These are phyloP conservation scores for Grapholita molesta DNA, from an alignment of 1,140 invertebrate genomes.

Conservation along the genomic window DNA sequence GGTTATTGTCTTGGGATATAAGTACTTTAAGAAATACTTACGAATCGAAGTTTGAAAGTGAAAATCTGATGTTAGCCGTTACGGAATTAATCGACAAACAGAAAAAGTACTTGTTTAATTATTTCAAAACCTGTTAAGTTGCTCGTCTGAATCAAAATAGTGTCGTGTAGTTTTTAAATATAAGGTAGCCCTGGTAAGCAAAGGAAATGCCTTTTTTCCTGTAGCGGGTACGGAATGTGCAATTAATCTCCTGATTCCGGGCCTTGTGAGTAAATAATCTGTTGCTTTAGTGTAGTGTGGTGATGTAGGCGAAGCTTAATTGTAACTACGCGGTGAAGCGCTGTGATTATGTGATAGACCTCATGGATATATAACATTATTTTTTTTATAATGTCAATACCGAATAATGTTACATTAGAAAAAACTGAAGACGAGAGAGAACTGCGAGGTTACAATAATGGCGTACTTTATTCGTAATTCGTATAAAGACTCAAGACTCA, in stretches of 20 bases:
- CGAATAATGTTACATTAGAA: too few relatives aligned
- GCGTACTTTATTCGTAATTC: too few relatives aligned
- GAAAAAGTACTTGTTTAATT: too few relatives aligned
- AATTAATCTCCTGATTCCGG: constrained; percentile 15
- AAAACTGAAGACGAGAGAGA: too few relatives aligned
- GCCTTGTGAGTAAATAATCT: constrained; percentile 14
- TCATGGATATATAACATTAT: not conserved
- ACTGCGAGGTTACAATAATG: too few relatives aligned
- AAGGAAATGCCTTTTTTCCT: constrained; percentile 21
- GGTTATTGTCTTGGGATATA: not conserved
- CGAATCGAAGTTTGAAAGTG: too few relatives aligned
- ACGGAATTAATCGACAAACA: too few relatives aligned
- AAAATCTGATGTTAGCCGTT: too few relatives aligned
- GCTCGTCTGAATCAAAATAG: not conserved
- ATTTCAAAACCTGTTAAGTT: not conserved
- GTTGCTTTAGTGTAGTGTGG: constrained; percentile 11
- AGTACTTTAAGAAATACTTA: too few relatives aligned
- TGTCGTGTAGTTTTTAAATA: not conserved
- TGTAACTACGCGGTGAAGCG: not conserved
- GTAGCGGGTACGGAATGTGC: constrained; percentile 1
- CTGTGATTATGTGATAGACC: not conserved
- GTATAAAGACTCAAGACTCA: too few relatives aligned
- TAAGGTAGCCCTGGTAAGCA: not conserved
- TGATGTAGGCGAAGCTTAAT: not conserved
- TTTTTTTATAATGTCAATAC: not conserved